These are phyloP conservation scores for Calliopsis andreniformis DNA, from an alignment of 1,140 invertebrate species.

Conservation along the genomic window DNA sequence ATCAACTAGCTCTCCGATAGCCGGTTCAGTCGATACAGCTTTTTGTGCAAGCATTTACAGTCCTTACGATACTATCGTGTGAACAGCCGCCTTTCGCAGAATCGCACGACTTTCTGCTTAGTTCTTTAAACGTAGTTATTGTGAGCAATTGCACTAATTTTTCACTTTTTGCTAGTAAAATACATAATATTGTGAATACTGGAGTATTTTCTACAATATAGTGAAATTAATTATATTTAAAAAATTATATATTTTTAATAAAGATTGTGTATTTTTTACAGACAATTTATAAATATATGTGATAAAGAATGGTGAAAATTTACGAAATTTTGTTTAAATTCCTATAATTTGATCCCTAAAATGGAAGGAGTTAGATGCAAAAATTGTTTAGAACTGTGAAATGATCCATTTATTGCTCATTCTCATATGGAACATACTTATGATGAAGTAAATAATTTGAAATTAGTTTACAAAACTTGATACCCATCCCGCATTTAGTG, in stretches of 20 bases:
- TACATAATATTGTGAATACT: neutral
- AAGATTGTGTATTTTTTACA: too few species aligned
- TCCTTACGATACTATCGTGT: constrained; percentile 39
- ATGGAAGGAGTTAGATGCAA: too few species aligned
- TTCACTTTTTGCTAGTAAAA: neutral
- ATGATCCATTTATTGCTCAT: too few species aligned
- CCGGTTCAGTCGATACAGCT: constrained; percentile 54
- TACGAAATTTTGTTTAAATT: too few species aligned
- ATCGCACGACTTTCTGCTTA: constrained; percentile 31
- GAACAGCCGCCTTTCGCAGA: constrained; percentile 44
- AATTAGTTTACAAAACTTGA: neutral
- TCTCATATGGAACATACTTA: too few species aligned
- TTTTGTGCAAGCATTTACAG: constrained; percentile 48
- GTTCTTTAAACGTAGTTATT: constrained; percentile 4
- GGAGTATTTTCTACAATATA: neutral
- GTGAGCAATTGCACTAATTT: neutral
- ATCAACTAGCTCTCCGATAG: constrained; percentile 57
- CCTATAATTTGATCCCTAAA: too few species aligned
- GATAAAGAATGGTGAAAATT: too few species aligned
- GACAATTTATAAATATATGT: too few species aligned
- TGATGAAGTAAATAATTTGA: too few species aligned
- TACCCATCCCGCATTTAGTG: neutral
- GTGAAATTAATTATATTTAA: too few species aligned
- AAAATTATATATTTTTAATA: neutral
- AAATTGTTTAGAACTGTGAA: too few species aligned